Conservation (phyloP, 2,113 vertebrate genomes). For the Amblyornis subalaris region DNA sequence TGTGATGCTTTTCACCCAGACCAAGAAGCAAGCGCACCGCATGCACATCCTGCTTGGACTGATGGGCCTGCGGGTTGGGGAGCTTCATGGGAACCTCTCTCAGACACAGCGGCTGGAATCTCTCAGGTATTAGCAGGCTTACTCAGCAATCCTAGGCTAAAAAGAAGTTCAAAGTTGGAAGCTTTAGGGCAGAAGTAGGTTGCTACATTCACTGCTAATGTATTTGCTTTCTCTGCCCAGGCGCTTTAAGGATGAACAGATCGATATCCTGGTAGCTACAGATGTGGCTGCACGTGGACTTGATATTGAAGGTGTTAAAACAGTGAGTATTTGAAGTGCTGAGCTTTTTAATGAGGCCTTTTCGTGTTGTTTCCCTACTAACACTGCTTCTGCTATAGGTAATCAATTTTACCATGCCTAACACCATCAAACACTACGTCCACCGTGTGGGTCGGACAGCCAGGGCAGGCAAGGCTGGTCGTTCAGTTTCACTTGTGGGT, state of each 20-base stretch:
- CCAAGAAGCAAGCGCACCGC: constrained; percentile 96
- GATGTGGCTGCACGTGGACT: constrained; percentile 95
- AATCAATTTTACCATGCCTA: constrained; percentile 98
- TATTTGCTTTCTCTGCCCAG: constrained; percentile 62
- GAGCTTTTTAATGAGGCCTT: background rate
- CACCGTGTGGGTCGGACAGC: constrained; percentile 94
- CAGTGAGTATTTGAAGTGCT: constrained; percentile 71
- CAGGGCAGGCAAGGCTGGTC: constrained; percentile 85
- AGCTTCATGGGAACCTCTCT: constrained; percentile 94
- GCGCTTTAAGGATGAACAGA: constrained; percentile 97
- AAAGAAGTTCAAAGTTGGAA: background rate
- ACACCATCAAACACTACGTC: constrained; percentile 92
- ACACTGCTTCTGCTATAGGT: constrained; percentile 71
- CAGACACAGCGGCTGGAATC: constrained; percentile 92
- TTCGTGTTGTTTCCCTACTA: background rate
- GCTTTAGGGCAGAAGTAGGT: background rate
- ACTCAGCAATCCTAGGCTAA: too few species aligned
- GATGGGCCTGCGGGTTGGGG: constrained; percentile 90
- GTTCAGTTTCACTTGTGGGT: constrained; percentile 92
- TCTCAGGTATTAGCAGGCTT: constrained; percentile 75
- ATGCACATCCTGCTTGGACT: constrained; percentile 95
- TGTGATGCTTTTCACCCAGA: constrained; percentile 97
- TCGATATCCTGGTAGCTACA: constrained; percentile 94
- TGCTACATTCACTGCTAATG: background rate
- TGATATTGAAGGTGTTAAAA: constrained; percentile 96